Conservation (phyloP, 2,888 invertebrate species). For the Hoplodrina blanda region DNA sequence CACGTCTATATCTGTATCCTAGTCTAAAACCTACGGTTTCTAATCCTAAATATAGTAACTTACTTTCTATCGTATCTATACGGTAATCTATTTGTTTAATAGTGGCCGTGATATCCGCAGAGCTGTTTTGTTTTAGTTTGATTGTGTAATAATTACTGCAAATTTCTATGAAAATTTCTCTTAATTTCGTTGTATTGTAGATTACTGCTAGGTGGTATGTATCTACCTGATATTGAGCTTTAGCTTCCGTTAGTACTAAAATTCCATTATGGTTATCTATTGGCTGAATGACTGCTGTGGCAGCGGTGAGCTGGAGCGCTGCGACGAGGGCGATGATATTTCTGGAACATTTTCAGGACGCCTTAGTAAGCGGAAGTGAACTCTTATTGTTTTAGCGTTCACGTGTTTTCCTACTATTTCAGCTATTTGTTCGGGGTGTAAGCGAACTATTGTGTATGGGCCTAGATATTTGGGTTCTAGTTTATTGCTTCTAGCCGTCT, state of each 20-base stretch:
- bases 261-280: slow-evolving; percentile 61
- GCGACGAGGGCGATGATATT: slow-evolving; percentile 48
- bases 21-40: slow-evolving; percentile 33
- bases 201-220: slow-evolving; percentile 44
- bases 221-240: slow-evolving; percentile 34
- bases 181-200: slow-evolving; percentile 52
- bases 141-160: slow-evolving; percentile 50
- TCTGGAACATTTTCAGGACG: slow-evolving; percentile 63
- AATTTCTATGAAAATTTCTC: slow-evolving; percentile 23
- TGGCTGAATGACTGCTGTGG: slow-evolving; percentile 51
- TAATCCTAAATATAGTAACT: slow-evolving; percentile 41
- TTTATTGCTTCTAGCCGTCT: slow-evolving; percentile 60
- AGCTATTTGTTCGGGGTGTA: slow-evolving; percentile 63
- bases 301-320: slow-evolving; percentile 50
- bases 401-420: slow-evolving; percentile 65
- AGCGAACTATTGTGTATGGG: slow-evolving; percentile 54
- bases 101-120: neutral
- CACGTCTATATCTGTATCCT: slow-evolving; percentile 31
- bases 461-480: slow-evolving; percentile 29
- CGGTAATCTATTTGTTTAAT: slow-evolving; percentile 48
- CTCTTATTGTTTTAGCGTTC: slow-evolving; percentile 57
- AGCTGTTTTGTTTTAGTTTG: slow-evolving; percentile 30
- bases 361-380: no score
- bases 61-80: slow-evolving; percentile 54
- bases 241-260: slow-evolving; percentile 57